phyloP scores from a whole-genome alignment of 2,797 vertebrate genomes.

The Pristis pectinata region DNA sequence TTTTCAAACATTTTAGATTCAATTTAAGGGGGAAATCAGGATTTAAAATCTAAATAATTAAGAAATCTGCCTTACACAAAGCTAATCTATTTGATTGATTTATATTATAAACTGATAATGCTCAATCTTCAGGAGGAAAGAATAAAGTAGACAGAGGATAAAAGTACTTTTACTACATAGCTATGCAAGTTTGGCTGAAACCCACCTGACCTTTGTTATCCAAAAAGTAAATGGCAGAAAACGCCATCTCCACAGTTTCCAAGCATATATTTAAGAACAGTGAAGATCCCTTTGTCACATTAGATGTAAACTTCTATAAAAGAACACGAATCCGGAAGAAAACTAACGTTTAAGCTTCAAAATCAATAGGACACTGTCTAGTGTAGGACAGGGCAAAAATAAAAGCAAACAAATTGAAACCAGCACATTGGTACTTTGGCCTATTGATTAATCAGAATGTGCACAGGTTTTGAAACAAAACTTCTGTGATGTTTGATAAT shows the following conservation, averaged over 20 bases:
- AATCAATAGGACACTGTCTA: conserved; percentile 12
- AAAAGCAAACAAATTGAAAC: conserved; percentile 19
- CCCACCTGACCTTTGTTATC: conserved; percentile 34
- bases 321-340: neutral
- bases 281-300: neutral
- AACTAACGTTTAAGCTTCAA: neutral
- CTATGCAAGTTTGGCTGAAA: neutral
- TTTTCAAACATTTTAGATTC: neutral
- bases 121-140: neutral
- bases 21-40: neutral
- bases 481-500: neutral
- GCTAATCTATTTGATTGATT: neutral
- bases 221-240: conserved; percentile 33
- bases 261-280: neutral
- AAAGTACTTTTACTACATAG: conserved; percentile 1
- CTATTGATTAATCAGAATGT: conserved; percentile 13
- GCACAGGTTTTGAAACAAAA: conserved; percentile 12
- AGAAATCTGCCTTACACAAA: neutral
- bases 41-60: neutral
- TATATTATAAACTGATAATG: neutral
- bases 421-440: neutral
- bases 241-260: neutral
- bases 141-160: neutral
- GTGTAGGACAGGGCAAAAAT: neutral
- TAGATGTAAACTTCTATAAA: neutral